phyloP scores from a whole-genome alignment of 1,140 invertebrate genomes.

The Calephelis virginiensis region DNA sequence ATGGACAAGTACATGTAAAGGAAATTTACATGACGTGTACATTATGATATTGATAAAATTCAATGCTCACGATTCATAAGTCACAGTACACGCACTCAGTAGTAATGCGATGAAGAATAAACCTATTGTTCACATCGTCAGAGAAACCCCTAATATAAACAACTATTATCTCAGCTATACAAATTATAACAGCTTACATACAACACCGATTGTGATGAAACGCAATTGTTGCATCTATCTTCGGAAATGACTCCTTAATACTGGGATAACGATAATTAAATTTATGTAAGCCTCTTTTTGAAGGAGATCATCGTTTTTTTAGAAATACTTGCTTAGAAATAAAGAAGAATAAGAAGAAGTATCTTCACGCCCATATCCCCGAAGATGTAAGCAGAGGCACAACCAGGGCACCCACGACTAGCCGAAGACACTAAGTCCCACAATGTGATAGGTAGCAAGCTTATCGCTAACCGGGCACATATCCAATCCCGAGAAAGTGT shows the following conservation, averaged over 20 bases:
- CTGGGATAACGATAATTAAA: background rate
- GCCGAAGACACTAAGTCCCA: too few species aligned
- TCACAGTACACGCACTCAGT: background rate
- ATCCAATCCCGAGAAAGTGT: too few species aligned
- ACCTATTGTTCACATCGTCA: conserved; percentile 31
- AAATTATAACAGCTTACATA: conserved; percentile 28
- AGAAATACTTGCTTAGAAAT: too few species aligned
- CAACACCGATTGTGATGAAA: conserved; percentile 15
- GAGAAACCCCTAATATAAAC: conserved; percentile 36
- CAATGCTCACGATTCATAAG: background rate
- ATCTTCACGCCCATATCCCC: too few species aligned
- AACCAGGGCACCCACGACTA: too few species aligned
- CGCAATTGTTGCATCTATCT: too few species aligned
- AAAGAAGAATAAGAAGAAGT: too few species aligned
- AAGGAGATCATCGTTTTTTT: too few species aligned
- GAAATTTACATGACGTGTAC: background rate
- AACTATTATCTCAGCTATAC: conserved; percentile 26
- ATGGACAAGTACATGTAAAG: too few species aligned
- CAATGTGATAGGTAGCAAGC: too few species aligned
- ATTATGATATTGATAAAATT: background rate
- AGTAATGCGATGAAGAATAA: conserved; percentile 18
- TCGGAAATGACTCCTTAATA: background rate
- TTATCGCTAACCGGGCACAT: too few species aligned
- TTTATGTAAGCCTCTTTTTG: background rate
- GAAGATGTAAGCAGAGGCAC: too few species aligned